Percentiles rank a stretch among this genome's conserved stretches.
Conservation (phyloP, 2,888 invertebrate species). For the Acanthococcus lagerstroemiae region DNA sequence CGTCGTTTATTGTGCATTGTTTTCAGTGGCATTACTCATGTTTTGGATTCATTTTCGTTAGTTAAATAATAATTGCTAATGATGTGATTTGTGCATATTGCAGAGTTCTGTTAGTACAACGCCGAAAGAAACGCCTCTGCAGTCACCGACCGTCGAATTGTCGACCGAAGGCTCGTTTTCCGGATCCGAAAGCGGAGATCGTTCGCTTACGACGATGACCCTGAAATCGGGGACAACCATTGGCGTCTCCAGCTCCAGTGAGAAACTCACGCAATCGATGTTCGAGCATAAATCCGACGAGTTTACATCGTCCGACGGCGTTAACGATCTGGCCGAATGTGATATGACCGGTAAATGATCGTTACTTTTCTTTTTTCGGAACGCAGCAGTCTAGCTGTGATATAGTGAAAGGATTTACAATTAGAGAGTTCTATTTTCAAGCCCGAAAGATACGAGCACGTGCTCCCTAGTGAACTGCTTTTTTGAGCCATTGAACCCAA, state of each 20-base stretch:
- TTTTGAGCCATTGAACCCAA: not conserved
- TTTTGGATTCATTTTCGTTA: not conserved
- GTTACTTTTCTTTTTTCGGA: too few species aligned
- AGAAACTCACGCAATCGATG: conserved; percentile 6
- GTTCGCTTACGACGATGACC: not conserved
- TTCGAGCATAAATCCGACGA: conserved; percentile 15
- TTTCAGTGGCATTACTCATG: not conserved
- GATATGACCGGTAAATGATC: conserved; percentile 51
- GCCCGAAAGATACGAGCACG: too few species aligned
- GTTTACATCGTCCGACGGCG: conserved; percentile 37
- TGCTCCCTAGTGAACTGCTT: not conserved
- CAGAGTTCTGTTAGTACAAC: conserved; percentile 40
- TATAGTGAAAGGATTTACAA: too few species aligned
- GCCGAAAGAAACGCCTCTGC: conserved; percentile 48
- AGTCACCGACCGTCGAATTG: conserved; percentile 46
- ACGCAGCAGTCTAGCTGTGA: too few species aligned
- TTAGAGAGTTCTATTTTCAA: too few species aligned
- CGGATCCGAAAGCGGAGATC: conserved; percentile 21
- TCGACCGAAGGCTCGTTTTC: conserved; percentile 34
- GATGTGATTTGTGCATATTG: not conserved
- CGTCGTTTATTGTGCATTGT: not conserved
- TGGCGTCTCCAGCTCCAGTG: conserved; percentile 5
- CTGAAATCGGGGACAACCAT: conserved; percentile 1
- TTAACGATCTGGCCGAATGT: conserved; percentile 43
- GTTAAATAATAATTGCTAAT: not conserved